Evolutionary conservation across 2,888 invertebrate genomes (phyloP).

Genomic region (Eumerus sabulonum): DNA sequence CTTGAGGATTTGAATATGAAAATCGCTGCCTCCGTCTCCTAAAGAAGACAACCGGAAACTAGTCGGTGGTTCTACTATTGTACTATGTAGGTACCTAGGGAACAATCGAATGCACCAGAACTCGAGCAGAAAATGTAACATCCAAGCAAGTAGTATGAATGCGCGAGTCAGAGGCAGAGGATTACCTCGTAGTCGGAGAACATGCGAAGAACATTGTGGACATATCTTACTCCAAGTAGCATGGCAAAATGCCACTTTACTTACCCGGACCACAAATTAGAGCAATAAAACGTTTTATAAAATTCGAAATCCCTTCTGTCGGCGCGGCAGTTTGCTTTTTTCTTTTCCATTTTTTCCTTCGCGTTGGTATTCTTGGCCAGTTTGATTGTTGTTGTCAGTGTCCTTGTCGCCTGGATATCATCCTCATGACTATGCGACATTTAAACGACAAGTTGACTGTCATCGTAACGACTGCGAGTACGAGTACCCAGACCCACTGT

Average conservation of each 20-base stretch:
- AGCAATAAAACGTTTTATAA: slow-evolving; percentile 79
- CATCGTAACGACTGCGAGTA: slow-evolving; percentile 17
- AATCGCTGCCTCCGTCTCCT: too few species aligned
- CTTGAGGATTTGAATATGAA: neutral
- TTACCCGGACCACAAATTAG: slow-evolving; percentile 77
- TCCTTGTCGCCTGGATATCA: slow-evolving; percentile 26
- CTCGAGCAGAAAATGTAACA: too few species aligned
- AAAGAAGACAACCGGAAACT: too few species aligned
- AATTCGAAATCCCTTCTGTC: slow-evolving; percentile 71
- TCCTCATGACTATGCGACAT: slow-evolving; percentile 16
- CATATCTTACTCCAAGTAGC: slow-evolving; percentile 66
- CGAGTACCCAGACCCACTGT: slow-evolving; percentile 34
- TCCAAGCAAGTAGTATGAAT: too few species aligned
- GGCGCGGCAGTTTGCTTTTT: slow-evolving; percentile 18
- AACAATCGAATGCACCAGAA: too few species aligned
- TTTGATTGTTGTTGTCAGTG: slow-evolving; percentile 46
- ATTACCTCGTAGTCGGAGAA: too few species aligned
- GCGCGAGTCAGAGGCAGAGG: too few species aligned
- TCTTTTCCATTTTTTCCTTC: slow-evolving; percentile 31
- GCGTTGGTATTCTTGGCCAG: neutral
- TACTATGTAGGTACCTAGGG: too few species aligned
- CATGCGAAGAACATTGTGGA: slow-evolving; percentile 17
- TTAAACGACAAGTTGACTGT: slow-evolving; percentile 65
- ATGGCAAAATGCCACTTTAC: slow-evolving; percentile 77
- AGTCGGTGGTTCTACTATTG: too few species aligned